Conservation (phyloP, 2,113 vertebrate genomes). For the Alaudala cheleensis region DNA sequence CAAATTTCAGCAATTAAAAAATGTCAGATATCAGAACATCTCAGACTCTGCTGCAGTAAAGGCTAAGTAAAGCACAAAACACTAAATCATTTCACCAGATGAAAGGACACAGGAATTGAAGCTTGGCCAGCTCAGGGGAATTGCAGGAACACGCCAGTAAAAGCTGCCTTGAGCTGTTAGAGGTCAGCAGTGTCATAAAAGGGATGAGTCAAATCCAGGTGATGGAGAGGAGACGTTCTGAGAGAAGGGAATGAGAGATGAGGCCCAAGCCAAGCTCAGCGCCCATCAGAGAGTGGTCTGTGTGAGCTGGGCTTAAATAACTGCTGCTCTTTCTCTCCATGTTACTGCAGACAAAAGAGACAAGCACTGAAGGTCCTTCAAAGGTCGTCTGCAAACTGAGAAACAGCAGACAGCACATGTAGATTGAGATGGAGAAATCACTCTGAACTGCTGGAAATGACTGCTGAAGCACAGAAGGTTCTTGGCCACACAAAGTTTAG, state of each 20-base stretch:
- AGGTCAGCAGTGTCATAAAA: not conserved
- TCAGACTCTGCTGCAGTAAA: not conserved
- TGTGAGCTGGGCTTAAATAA: not conserved
- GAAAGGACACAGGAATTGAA: not conserved
- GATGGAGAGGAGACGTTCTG: not conserved
- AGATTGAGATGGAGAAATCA: not conserved
- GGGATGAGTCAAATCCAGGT: not conserved
- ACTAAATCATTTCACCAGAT: not conserved
- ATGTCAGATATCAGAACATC: not conserved
- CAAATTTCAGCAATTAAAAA: not conserved
- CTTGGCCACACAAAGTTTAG: not conserved
- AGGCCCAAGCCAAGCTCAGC: not conserved
- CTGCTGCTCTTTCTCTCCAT: not conserved
- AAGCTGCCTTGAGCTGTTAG: conserved; percentile 2
- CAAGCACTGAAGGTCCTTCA: not conserved
- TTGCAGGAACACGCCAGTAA: not conserved
- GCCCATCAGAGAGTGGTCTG: not conserved
- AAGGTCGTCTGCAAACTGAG: not conserved
- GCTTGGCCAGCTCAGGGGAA: not conserved
- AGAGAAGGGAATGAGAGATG: not conserved
- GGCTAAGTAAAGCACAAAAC: not conserved
- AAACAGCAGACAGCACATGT: not conserved
- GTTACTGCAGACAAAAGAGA: conserved; percentile 18
- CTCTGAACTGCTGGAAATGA: not conserved
- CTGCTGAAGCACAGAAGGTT: not conserved